phyloP scores from a whole-genome alignment of 2,888 invertebrate genomes.

The Nomada lathburiana region DNA sequence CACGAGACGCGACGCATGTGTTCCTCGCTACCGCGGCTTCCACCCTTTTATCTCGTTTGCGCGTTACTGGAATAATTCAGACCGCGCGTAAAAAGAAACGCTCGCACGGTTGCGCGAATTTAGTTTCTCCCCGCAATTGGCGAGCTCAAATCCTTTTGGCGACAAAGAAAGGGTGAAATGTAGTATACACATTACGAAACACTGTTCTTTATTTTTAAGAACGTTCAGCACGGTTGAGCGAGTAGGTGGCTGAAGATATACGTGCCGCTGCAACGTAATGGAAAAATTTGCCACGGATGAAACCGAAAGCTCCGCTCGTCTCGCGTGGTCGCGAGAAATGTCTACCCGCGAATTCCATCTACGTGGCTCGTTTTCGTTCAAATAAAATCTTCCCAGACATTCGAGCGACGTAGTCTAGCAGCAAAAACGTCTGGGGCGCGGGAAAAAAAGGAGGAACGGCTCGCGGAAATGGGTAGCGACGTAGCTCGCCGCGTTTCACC shows the following conservation, averaged over 20 bases:
- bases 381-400: constrained; percentile 49
- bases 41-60: constrained; percentile 30
- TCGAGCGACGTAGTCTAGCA: constrained; percentile 15
- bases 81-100: not conserved
- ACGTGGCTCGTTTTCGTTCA: constrained; percentile 39
- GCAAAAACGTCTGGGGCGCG: constrained; percentile 24
- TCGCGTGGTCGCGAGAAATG: not conserved
- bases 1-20: constrained; percentile 24
- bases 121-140: constrained; percentile 3
- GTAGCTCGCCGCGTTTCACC: constrained; percentile 27
- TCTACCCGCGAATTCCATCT: constrained; percentile 10
- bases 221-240: too few relatives aligned
- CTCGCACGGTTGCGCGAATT: constrained; percentile 6
- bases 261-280: not conserved
- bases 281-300: not conserved
- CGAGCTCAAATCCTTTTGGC: not conserved
- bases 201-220: not conserved
- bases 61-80: constrained; percentile 26
- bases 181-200: not conserved
- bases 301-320: not conserved
- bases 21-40: not conserved
- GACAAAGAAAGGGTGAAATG: too few relatives aligned
- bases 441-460: constrained; percentile 38
- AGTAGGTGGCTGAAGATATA: too few relatives aligned
- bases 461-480: constrained; percentile 10